Base-by-base conservation (phyloP, 2,113 vertebrate genomes). In the Oncorhynchus kisutch region DNA sequence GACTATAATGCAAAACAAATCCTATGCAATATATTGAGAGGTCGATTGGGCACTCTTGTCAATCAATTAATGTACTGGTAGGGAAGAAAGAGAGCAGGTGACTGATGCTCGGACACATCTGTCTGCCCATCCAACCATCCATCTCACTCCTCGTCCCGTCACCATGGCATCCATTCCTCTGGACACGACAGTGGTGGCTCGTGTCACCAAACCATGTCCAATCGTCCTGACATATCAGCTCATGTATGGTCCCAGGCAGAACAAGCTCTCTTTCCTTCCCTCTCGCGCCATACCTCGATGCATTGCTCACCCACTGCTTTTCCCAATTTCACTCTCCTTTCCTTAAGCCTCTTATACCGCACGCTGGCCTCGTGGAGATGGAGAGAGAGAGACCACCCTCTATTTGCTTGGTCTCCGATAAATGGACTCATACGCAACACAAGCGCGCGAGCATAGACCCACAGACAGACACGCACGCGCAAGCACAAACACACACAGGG, bases 261-360 rank as follows among this genome's bases (percentile, higher is more conserved):
- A 81, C 74, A 80, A 68, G 75, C 85, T 18, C 51, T 77, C 75
- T 83, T 86, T 8, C n/a, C 4, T 29, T 48, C 71, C 48, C 84
- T 70, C 79, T 81, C 68, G 65, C 5, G 22, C 57, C 18, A 6
- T 29, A 57, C 0, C 79, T 73, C 65, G 16, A 31, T 8, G 65
- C 25, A 67, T 22, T 69, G 27, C 73, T 81, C 75, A 48, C 78
- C 74, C 62, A 70, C 72, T 76, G 71, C 81, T 84, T 74, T 80
- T 77, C 71, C 59, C 59, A 54, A 88, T 86, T 88, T 80, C 73
- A 51, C 76, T 81, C 77, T 62, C 29, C 78, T 79, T 82, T 75
- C 51, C 59, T 88, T 86, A 89, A 91, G 86, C 89, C 80, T 79
- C 84, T 88, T 85, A 84, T 20, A 57, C 77, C 59, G 29, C 72